phyloP scores from a whole-genome alignment of 2,113 vertebrate species.

The Lethenteron camtschaticum region DNA sequence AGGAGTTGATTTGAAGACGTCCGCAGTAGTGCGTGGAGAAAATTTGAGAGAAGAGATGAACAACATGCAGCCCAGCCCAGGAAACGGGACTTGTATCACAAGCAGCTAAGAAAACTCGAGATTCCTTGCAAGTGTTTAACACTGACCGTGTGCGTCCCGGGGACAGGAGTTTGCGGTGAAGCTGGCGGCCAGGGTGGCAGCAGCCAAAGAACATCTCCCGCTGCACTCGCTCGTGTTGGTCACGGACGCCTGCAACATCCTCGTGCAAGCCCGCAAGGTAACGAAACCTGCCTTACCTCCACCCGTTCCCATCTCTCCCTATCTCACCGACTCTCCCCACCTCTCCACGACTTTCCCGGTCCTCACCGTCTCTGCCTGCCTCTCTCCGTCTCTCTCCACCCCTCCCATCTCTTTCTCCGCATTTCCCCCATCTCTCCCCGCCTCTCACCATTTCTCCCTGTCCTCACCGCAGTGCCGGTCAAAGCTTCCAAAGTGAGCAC shows the following conservation, averaged over 20 bases:
- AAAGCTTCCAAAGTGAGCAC: too few species aligned
- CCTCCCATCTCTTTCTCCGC: not conserved
- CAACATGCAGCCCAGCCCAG: not conserved
- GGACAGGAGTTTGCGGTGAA: constrained; percentile 47
- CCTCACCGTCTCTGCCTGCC: not conserved
- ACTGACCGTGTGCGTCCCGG: too few species aligned
- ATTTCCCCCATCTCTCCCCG: not conserved
- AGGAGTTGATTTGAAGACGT: too few species aligned
- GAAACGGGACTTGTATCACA: not conserved
- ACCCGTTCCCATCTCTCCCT: not conserved
- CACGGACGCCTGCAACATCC: constrained; percentile 54
- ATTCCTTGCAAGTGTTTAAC: constrained; percentile 13
- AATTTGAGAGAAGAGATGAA: not conserved
- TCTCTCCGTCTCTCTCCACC: not conserved
- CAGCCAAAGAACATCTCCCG: constrained; percentile 48
- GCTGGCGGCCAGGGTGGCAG: constrained; percentile 46
- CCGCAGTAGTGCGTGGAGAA: too few species aligned
- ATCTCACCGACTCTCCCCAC: not conserved
- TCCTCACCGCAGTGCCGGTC: too few species aligned
- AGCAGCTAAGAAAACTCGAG: not conserved
- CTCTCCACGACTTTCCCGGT: not conserved
- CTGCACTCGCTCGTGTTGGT: constrained; percentile 59
- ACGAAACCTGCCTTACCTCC: not conserved
- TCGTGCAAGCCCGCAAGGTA: constrained; percentile 75
- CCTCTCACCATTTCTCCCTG: not conserved